Conservation (phyloP, 2,888 invertebrate species). For the Merodon equestris region DNA sequence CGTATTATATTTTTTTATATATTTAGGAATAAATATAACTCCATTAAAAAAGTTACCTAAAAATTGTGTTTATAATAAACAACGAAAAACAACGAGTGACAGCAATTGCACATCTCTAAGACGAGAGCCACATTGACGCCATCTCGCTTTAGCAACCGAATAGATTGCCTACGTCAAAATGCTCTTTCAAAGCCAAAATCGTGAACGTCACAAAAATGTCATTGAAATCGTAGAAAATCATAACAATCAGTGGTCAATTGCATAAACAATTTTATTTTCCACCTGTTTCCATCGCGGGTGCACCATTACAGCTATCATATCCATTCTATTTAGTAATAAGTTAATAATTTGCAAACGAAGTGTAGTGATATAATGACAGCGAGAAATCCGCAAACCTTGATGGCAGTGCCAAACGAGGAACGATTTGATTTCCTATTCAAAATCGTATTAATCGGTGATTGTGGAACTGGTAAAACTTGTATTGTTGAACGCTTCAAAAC, state of each 20-base stretch:
- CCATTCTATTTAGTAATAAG: conserved; percentile 7
- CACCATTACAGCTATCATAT: conserved; percentile 1
- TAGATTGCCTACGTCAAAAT: conserved; percentile 32
- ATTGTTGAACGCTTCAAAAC: conserved; percentile 97
- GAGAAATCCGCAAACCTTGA: conserved; percentile 87
- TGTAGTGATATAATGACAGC: conserved; percentile 81
- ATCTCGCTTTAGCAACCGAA: conserved; percentile 19
- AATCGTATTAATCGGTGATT: conserved; percentile 94
- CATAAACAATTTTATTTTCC: conserved; percentile 58
- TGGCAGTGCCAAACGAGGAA: conserved; percentile 87
- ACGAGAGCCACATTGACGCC: neutral
- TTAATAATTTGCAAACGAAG: neutral
- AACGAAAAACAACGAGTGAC: neutral
- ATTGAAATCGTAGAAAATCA: conserved; percentile 58
- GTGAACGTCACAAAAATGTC: conserved; percentile 63
- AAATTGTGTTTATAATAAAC: neutral
- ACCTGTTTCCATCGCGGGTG: conserved; percentile 55
- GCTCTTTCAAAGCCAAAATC: conserved; percentile 43
- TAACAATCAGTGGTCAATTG: conserved; percentile 61
- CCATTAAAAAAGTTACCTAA: no score
- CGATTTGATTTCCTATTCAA: conserved; percentile 96
- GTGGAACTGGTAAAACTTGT: conserved; percentile 95
- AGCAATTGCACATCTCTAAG: neutral
- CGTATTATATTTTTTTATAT: no score
- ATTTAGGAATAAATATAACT: no score